These are phyloP conservation scores for Danaus melanippus DNA, from an alignment of 1,140 invertebrate genomes.

Conservation along the genomic window DNA sequence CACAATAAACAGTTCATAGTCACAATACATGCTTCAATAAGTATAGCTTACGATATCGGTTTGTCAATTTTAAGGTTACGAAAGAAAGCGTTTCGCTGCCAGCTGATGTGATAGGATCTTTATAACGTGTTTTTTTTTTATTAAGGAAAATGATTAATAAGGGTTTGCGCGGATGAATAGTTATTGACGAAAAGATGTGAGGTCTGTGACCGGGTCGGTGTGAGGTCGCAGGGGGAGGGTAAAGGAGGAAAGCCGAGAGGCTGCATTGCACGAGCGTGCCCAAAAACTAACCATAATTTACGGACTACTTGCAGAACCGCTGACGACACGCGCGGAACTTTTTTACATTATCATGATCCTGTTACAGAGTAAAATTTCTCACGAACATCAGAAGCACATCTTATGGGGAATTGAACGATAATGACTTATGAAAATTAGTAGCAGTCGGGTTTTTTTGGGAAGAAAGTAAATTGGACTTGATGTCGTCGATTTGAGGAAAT, in stretches of 20 bases:
- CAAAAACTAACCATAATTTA: constrained; percentile 74
- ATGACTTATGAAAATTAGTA: constrained; percentile 47
- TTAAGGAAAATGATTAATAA: constrained; percentile 63
- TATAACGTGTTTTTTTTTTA: constrained; percentile 41
- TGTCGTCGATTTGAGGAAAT: constrained; percentile 13
- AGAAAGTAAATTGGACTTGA: constrained; percentile 22
- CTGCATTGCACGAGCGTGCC: constrained; percentile 61
- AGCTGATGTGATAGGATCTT: constrained; percentile 51
- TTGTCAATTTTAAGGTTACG: constrained; percentile 56
- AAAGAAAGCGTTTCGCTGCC: constrained; percentile 40
- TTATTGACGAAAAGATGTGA: constrained; percentile 61
- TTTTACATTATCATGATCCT: constrained; percentile 52
- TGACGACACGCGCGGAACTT: constrained; percentile 60
- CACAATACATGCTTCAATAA: constrained; percentile 58
- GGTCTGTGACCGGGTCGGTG: constrained; percentile 59
- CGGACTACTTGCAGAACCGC: constrained; percentile 60
- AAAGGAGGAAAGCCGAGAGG: constrained; percentile 54
- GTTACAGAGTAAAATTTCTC: constrained; percentile 63
- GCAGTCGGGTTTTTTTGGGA: constrained; percentile 20
- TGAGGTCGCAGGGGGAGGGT: constrained; percentile 15
- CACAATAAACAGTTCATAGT: constrained; percentile 61
- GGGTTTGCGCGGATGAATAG: constrained; percentile 61
- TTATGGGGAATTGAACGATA: constrained; percentile 53
- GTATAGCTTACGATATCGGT: constrained; percentile 58
- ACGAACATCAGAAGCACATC: constrained; percentile 54